These are phyloP conservation scores for Onchidella celtica DNA, from an alignment of 2,888 invertebrate species.

Conservation along the genomic window DNA sequence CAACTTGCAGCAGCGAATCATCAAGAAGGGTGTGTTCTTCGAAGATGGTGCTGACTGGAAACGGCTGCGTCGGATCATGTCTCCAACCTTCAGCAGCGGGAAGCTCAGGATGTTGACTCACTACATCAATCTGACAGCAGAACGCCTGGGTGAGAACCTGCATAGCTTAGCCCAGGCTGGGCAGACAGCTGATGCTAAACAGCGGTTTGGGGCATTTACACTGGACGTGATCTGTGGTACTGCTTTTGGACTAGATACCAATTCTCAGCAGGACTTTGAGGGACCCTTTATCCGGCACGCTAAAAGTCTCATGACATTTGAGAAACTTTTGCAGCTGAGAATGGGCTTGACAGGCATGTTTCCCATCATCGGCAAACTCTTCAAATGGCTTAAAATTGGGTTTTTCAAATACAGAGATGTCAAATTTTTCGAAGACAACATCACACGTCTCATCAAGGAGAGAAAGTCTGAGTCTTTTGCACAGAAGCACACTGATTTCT, in stretches of 20 bases:
- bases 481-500: conserved; percentile 38
- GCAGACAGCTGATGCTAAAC: neutral
- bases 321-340: neutral
- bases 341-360: neutral
- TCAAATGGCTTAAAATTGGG: conserved; percentile 1
- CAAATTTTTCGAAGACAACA: conserved; percentile 16
- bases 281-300: conserved; percentile 16
- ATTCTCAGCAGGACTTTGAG: conserved; percentile 20
- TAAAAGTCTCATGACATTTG: neutral
- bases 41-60: conserved; percentile 23
- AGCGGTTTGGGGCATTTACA: conserved; percentile 23
- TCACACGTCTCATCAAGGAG: neutral
- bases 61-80: conserved; percentile 27
- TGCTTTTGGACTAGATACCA: conserved; percentile 35
- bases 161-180: neutral
- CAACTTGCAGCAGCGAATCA: neutral
- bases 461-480: conserved; percentile 15
- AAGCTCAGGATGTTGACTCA: conserved; percentile 26
- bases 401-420: conserved; percentile 5
- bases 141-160: conserved; percentile 15
- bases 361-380: conserved; percentile 7
- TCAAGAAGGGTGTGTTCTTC: conserved; percentile 34
- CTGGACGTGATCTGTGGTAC: conserved; percentile 38
- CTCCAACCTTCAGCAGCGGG: conserved; percentile 31
- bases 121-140: conserved; percentile 21